A percentile compares a stretch with the other conserved stretches of the same genome.
Evolutionary conservation across 37 sponge, comb jelly and placozoan genomes (phyloP).

Genomic region (Cladorhizidae sp.): DNA sequence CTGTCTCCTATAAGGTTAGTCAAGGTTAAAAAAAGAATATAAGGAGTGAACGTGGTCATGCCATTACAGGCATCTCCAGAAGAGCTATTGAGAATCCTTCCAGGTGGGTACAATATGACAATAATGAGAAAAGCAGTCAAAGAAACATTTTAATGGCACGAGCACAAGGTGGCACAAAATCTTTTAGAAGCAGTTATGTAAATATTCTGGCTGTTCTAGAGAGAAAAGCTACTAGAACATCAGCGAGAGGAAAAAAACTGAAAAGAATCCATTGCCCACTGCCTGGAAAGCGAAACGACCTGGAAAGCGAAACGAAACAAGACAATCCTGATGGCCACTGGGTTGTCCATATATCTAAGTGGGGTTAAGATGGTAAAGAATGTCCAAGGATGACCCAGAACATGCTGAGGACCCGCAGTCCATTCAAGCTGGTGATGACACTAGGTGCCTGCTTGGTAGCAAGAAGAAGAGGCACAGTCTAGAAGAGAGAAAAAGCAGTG

Average conservation of each 20-base stretch:
- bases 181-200: no score
- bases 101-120: no score
- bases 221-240: conserved; percentile 69
- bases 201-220: no score
- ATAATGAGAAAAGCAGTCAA: no score
- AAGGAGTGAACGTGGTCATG: no score
- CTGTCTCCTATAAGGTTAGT: no score
- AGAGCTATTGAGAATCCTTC: no score
- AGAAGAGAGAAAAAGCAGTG: conserved; percentile 71
- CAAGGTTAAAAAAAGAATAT: no score
- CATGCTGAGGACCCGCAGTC: conserved; percentile 84
- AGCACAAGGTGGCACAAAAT: no score
- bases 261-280: conserved; percentile 44
- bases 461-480: conserved; percentile 50
- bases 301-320: conserved; percentile 33
- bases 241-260: conserved; percentile 83
- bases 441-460: conserved; percentile 57
- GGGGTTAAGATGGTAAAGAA: background rate
- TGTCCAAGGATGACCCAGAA: conserved; percentile 87
- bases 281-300: no score
- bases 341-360: conserved; percentile 1
- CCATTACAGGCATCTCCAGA: no score
- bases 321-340: background rate
- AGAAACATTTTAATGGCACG: no score
- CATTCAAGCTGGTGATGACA: conserved; percentile 79